Conservation (phyloP, 2,113 vertebrate species). For the Rhinolophus sinicus region DNA sequence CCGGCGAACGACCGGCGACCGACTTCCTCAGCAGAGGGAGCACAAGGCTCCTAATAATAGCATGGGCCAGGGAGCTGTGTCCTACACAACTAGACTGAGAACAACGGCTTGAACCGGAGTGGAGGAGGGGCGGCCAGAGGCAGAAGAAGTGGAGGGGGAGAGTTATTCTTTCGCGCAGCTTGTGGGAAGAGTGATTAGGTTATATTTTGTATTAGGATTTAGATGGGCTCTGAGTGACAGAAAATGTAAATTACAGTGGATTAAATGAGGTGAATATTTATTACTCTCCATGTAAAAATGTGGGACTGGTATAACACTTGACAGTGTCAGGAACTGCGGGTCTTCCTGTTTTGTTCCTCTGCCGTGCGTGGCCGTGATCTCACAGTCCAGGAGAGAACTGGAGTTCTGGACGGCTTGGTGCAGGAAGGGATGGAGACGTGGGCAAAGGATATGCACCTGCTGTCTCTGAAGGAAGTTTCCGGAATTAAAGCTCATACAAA, state of each 20-base stretch:
- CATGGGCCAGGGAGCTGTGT: too few species aligned
- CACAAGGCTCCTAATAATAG: too few species aligned
- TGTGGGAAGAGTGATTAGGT: not conserved
- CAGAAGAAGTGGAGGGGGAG: too few species aligned
- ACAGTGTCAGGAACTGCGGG: not conserved
- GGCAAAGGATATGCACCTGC: not conserved
- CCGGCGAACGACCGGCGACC: too few species aligned
- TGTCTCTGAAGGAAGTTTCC: not conserved
- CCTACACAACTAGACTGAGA: too few species aligned
- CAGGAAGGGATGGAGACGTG: not conserved
- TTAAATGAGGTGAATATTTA: constrained; percentile 1
- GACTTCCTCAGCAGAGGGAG: too few species aligned
- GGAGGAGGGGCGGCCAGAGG: too few species aligned
- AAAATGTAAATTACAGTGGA: not conserved
- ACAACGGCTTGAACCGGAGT: too few species aligned
- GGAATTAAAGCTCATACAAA: not conserved
- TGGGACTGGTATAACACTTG: not conserved
- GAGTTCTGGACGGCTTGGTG: not conserved
- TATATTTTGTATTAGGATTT: constrained; percentile 9
- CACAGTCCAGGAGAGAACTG: not conserved
- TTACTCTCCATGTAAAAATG: not conserved
- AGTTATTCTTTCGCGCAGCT: not conserved
- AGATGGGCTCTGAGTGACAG: not conserved
- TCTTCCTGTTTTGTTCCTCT: not conserved
- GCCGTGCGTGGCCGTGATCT: not conserved